phyloP scores from a whole-genome alignment of 2,888 invertebrate species.

The Coleophora flavipennella region DNA sequence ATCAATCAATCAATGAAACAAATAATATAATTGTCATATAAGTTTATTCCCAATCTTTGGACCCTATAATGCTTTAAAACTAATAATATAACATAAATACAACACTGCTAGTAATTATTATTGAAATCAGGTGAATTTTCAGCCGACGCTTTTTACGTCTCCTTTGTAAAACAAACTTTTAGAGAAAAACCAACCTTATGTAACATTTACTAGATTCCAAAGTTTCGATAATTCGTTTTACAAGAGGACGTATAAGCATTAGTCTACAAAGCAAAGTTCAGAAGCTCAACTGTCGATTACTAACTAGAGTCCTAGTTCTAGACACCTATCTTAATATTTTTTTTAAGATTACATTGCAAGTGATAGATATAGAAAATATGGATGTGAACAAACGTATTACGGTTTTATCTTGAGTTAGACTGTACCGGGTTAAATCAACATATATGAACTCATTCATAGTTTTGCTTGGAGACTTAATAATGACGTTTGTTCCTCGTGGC shows the following conservation, averaged over 20 bases:
- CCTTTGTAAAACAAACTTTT: conserved; percentile 38
- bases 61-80: conserved; percentile 82
- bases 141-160: conserved; percentile 26
- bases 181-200: conserved; percentile 7
- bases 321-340: conserved; percentile 45
- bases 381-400: too few relatives aligned
- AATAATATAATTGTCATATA: conserved; percentile 69
- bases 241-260: conserved; percentile 33
- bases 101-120: conserved; percentile 60
- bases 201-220: conserved; percentile 4
- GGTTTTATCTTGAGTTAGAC: too few relatives aligned
- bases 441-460: conserved; percentile 1
- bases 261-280: conserved; percentile 54
- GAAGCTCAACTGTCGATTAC: conserved; percentile 54
- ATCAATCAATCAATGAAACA: conserved; percentile 48
- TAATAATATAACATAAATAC: conserved; percentile 67
- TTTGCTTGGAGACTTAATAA: conserved; percentile 22
- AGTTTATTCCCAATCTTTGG: conserved; percentile 82
- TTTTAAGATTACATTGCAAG: conserved; percentile 34
- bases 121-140: conserved; percentile 41
- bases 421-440: too few relatives aligned
- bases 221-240: conserved; percentile 33
- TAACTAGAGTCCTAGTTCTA: conserved; percentile 54
- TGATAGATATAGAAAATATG: conserved; percentile 10
- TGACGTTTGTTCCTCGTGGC: too few relatives aligned